Conservation (phyloP, 2,888 invertebrate species). For the Sclerodermus sp. region DNA sequence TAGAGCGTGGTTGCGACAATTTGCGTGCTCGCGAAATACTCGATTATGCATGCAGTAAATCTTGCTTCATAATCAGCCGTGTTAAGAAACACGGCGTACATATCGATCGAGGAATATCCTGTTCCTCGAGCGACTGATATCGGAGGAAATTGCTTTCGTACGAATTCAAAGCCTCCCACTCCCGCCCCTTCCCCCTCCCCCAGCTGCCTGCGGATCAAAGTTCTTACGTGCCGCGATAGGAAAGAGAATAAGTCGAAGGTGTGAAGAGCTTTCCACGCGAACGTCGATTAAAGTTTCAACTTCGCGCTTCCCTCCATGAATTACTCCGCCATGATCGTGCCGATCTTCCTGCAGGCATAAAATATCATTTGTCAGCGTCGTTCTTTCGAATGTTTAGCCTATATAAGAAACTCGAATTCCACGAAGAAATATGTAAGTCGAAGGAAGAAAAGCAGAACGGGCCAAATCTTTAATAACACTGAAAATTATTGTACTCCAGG, state of each 20-base stretch:
- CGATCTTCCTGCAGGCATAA: too few relatives aligned
- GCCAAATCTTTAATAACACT: too few relatives aligned
- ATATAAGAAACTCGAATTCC: too few relatives aligned
- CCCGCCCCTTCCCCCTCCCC: too few relatives aligned
- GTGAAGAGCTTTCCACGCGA: conserved; percentile 19
- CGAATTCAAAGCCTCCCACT: conserved; percentile 28
- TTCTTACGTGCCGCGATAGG: conserved; percentile 22
- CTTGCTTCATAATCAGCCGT: conserved; percentile 19
- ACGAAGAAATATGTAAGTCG: too few relatives aligned
- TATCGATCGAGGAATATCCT: conserved; percentile 25
- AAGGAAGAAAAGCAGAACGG: too few relatives aligned
- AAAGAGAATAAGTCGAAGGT: conserved; percentile 10
- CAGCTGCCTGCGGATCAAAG: conserved; percentile 38
- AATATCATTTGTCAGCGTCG: too few relatives aligned
- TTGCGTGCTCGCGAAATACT: too few relatives aligned
- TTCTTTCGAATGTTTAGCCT: too few relatives aligned
- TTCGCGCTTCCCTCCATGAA: conserved; percentile 20
- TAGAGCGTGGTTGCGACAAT: too few relatives aligned
- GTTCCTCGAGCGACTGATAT: conserved; percentile 13
- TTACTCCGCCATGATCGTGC: conserved; percentile 22
- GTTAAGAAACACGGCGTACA: conserved; percentile 18
- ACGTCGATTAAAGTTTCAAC: conserved; percentile 27
- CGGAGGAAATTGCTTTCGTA: conserved; percentile 32
- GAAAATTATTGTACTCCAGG: too few relatives aligned
- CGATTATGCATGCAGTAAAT: conserved; percentile 22